Evolutionary conservation across 2,888 invertebrate genomes (phyloP).

Genomic region (Odontocolon sp.): DNA sequence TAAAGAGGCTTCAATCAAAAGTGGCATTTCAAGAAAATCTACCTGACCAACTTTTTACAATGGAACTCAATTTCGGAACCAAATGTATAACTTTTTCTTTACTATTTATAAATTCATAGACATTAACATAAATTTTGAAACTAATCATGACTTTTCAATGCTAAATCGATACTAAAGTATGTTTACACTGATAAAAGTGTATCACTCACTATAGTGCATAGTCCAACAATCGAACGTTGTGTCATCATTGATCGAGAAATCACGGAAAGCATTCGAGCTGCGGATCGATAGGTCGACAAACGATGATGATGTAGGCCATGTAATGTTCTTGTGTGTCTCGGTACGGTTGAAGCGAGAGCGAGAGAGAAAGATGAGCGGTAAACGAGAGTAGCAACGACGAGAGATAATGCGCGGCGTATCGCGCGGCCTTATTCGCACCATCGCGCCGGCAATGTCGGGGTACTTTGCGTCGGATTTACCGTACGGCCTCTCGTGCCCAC

Average conservation of each 20-base stretch:
- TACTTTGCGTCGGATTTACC: slow-evolving; percentile 61
- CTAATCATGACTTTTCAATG: too few relatives aligned
- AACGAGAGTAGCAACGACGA: slow-evolving; percentile 36
- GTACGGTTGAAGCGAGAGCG: slow-evolving; percentile 6
- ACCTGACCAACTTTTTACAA: too few relatives aligned
- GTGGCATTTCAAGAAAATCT: too few relatives aligned
- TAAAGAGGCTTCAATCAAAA: too few relatives aligned
- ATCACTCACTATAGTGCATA: neutral
- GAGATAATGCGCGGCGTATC: slow-evolving; percentile 61
- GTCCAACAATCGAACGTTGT: neutral
- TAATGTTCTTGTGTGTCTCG: neutral
- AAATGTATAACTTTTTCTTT: too few relatives aligned
- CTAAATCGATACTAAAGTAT: too few relatives aligned
- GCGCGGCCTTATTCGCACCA: slow-evolving; percentile 65
- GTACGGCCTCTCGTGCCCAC: slow-evolving; percentile 43
- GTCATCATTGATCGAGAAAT: slow-evolving; percentile 8
- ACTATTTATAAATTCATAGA: too few relatives aligned
- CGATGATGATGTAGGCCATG: slow-evolving; percentile 41
- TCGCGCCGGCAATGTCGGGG: slow-evolving; percentile 50
- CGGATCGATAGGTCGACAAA: slow-evolving; percentile 61
- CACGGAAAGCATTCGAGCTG: slow-evolving; percentile 65
- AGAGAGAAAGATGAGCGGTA: slow-evolving; percentile 25
- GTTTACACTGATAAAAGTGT: neutral
- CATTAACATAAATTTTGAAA: too few relatives aligned
- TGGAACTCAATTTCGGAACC: too few relatives aligned